phyloP scores from a whole-genome alignment of 2,797 vertebrate species.

The Ataeniobius toweri region DNA sequence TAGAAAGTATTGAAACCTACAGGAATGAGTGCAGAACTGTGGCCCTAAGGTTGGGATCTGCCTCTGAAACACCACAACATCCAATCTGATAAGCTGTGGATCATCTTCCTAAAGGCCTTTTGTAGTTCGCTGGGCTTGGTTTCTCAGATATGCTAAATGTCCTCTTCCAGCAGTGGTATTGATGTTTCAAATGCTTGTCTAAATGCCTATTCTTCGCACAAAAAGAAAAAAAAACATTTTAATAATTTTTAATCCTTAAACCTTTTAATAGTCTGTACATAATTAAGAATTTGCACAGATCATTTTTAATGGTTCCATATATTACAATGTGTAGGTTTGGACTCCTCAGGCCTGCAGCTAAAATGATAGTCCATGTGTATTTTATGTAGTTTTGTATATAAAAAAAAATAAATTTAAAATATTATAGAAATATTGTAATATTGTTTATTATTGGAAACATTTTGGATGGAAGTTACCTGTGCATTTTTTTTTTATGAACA shows the following conservation, averaged over 20 bases:
- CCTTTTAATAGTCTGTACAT: conserved; percentile 22
- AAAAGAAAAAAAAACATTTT: conserved; percentile 10
- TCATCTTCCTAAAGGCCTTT: conserved; percentile 16
- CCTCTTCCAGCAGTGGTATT: conserved; percentile 12
- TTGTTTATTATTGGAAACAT: no score
- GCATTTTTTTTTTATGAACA: no score
- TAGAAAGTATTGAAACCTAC: background rate
- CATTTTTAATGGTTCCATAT: conserved; percentile 32
- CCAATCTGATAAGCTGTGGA: conserved; percentile 15
- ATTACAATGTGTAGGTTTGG: conserved; percentile 9
- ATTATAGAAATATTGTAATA: background rate
- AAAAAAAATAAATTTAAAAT: background rate
- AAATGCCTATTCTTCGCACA: conserved; percentile 28
- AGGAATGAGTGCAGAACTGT: background rate
- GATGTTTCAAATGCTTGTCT: conserved; percentile 44
- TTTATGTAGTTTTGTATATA: no score
- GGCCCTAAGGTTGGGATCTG: background rate
- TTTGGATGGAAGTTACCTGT: no score
- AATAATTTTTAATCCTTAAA: conserved; percentile 20
- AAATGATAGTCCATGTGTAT: background rate
- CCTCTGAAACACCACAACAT: background rate
- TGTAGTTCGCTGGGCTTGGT: conserved; percentile 37
- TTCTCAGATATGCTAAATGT: conserved; percentile 36
- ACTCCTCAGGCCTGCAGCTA: conserved; percentile 2
- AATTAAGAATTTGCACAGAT: conserved; percentile 31